Evolutionary conservation across 2,888 invertebrate genomes (phyloP).

Genomic region (Patella ulyssiponensis): DNA sequence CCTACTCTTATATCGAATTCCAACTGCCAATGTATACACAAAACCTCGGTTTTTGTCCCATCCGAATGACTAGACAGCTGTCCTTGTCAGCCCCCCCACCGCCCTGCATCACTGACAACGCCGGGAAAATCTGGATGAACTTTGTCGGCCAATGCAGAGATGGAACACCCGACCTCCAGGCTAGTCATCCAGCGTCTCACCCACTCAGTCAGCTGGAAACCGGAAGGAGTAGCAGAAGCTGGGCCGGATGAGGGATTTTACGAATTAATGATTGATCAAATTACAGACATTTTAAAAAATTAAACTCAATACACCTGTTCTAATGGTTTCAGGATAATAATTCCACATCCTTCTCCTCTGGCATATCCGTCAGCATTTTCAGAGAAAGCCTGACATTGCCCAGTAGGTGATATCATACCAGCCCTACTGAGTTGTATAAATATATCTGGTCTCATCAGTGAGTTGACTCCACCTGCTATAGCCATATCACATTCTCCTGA

Average conservation of each 20-base stretch:
- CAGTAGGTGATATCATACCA: conserved; percentile 51
- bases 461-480: conserved; percentile 55
- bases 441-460: conserved; percentile 49
- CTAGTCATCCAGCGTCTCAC: too few relatives aligned
- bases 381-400: conserved; percentile 51
- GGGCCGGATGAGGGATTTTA: not conserved
- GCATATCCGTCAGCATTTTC: conserved; percentile 53
- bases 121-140: too few relatives aligned
- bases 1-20: too few relatives aligned
- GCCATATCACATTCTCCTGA: conserved; percentile 48
- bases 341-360: conserved; percentile 54
- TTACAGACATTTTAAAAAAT: not conserved
- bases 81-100: too few relatives aligned
- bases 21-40: too few relatives aligned
- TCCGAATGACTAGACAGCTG: too few relatives aligned
- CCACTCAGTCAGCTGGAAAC: not conserved
- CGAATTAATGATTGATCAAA: too few relatives aligned
- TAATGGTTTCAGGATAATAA: conserved; percentile 48
- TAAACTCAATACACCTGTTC: conserved; percentile 37
- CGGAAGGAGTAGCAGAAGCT: not conserved
- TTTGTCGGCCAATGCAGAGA: too few relatives aligned
- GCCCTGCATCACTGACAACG: too few relatives aligned
- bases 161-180: too few relatives aligned
- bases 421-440: conserved; percentile 51
- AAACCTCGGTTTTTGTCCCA: too few relatives aligned